Evolutionary conservation across 2,888 invertebrate species (phyloP).

Genomic region (Macrosoma leucophasiata): DNA sequence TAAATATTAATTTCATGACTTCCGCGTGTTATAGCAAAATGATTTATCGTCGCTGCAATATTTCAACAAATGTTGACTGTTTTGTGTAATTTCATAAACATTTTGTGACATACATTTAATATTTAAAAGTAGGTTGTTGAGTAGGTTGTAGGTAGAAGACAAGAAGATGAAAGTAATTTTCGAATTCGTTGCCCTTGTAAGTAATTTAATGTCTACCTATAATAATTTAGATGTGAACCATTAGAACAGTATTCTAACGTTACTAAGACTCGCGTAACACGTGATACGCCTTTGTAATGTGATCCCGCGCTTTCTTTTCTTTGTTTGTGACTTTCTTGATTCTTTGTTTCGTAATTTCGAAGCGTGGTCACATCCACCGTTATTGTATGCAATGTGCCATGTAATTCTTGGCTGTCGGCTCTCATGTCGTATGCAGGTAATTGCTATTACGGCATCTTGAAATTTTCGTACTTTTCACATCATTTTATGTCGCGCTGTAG

Average conservation of each 20-base stretch:
- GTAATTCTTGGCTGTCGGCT: constrained; percentile 47
- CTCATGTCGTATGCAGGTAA: constrained; percentile 52
- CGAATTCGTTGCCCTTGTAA: no score
- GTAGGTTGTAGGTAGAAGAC: no score
- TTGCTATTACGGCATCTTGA: constrained; percentile 51
- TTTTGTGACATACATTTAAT: no score
- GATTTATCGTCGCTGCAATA: constrained; percentile 2
- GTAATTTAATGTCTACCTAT: no score
- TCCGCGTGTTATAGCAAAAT: no score
- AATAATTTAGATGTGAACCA: no score
- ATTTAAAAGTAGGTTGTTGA: no score
- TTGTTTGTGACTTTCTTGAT: constrained; percentile 58
- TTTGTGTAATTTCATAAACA: no score
- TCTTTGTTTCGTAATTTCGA: constrained; percentile 64
- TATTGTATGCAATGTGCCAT: constrained; percentile 56
- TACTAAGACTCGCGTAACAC: constrained; percentile 26
- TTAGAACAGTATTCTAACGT: no score
- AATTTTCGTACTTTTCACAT: constrained; percentile 44
- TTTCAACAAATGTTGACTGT: constrained; percentile 6
- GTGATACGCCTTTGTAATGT: constrained; percentile 45
- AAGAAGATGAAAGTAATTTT: no score
- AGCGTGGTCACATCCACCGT: constrained; percentile 40
- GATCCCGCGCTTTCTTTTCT: constrained; percentile 53
- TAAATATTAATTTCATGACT: no score
- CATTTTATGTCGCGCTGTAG: constrained; percentile 18